Percentiles rank a stretch among this genome's conserved stretches.
These are phyloP conservation scores for Chloroceryle aenea DNA, from an alignment of 2,113 vertebrate genomes.

Conservation along the genomic window DNA sequence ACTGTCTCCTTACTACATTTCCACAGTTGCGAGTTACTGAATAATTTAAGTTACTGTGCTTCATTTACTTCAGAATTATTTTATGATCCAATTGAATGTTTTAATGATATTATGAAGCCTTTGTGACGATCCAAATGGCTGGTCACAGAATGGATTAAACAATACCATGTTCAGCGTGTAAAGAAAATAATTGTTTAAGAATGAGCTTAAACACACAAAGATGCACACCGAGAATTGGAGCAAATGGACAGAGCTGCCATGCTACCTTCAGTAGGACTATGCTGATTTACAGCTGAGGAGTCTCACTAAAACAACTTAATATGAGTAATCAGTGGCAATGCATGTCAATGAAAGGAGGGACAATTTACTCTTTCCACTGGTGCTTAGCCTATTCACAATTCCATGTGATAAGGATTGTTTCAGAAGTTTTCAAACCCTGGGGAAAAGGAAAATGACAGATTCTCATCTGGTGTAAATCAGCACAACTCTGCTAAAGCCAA, in stretches of 20 bases:
- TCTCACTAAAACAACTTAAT: background rate
- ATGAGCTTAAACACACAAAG: background rate
- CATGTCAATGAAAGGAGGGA: background rate
- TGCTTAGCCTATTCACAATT: background rate
- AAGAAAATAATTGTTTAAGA: constrained; percentile 48
- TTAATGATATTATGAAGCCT: constrained; percentile 63
- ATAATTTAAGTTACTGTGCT: constrained; percentile 49
- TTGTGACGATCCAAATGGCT: constrained; percentile 31
- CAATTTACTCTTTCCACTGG: background rate
- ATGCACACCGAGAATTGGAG: background rate
- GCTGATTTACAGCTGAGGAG: background rate
- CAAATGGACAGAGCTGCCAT: background rate
- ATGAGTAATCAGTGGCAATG: background rate
- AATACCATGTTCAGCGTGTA: background rate
- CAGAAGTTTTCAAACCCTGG: background rate
- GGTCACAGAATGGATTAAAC: constrained; percentile 10
- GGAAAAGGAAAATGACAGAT: background rate
- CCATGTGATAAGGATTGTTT: background rate
- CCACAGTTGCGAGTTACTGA: constrained; percentile 37
- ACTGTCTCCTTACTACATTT: background rate
- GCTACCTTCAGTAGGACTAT: background rate
- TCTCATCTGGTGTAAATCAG: background rate
- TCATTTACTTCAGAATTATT: constrained; percentile 68
- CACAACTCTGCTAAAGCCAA: background rate
- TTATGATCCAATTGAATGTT: constrained; percentile 60